These are phyloP conservation scores for Callochromis pleurospilus DNA, from an alignment of 2,113 vertebrate species.

Conservation along the genomic window DNA sequence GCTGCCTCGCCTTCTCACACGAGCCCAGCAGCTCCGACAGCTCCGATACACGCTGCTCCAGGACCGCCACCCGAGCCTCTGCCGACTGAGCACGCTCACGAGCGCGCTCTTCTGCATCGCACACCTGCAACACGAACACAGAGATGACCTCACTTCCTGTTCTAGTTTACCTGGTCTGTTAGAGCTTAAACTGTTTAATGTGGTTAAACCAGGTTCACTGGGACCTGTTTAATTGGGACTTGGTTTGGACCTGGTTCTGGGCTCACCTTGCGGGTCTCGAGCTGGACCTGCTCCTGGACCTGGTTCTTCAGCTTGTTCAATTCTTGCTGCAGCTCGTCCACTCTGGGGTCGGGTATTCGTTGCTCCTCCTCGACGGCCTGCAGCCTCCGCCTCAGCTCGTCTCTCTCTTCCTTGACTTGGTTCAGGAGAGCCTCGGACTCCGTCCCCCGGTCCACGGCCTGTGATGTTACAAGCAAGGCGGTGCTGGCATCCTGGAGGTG, in stretches of 20 bases:
- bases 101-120: slow-evolving; percentile 78
- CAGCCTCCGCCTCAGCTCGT: slow-evolving; percentile 72
- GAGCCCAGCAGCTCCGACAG: slow-evolving; percentile 84
- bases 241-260: not conserved
- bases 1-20: slow-evolving; percentile 82
- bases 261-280: slow-evolving; percentile 66
- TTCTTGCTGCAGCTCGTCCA: slow-evolving; percentile 79
- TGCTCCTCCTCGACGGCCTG: slow-evolving; percentile 63
- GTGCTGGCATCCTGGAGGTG: slow-evolving; percentile 76
- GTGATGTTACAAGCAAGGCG: slow-evolving; percentile 50
- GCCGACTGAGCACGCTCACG: slow-evolving; percentile 77
- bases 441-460: slow-evolving; percentile 59
- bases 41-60: slow-evolving; percentile 84
- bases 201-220: not conserved
- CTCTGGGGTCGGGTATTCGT: slow-evolving; percentile 70
- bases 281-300: slow-evolving; percentile 80
- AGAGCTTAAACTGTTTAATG: not conserved
- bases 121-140: slow-evolving; percentile 56
- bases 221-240: not conserved
- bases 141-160: not conserved
- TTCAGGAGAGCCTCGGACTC: slow-evolving; percentile 70
- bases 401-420: slow-evolving; percentile 72
- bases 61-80: slow-evolving; percentile 77
- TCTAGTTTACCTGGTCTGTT: not conserved
- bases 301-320: slow-evolving; percentile 71